Conservation (phyloP, 2,888 invertebrate species). For the Metacarcinus magister region DNA sequence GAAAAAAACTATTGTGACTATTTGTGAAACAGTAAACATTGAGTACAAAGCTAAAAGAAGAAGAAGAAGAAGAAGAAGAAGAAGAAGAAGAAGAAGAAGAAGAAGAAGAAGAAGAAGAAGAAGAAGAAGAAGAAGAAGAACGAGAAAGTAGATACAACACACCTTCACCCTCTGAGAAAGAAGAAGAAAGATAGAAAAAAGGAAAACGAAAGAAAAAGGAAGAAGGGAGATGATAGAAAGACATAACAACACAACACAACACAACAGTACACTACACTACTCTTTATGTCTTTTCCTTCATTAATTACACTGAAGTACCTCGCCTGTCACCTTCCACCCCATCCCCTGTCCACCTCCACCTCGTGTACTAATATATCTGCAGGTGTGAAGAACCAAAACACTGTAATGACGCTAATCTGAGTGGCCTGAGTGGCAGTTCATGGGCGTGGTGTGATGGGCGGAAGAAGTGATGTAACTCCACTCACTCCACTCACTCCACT, state of each 20-base stretch:
- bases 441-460: neutral
- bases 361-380: neutral
- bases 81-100: neutral
- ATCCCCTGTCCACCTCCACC: neutral
- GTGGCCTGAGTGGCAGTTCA: no score
- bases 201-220: neutral
- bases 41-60: neutral
- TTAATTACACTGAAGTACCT: neutral
- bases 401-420: neutral
- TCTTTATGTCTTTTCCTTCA: neutral
- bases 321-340: neutral
- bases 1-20: no score
- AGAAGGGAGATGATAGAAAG: neutral
- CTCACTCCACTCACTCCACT: no score
- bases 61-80: neutral
- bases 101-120: no score
- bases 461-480: neutral
- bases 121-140: neutral
- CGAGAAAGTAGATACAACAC: neutral
- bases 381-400: constrained; percentile 7
- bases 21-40: no score
- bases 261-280: neutral
- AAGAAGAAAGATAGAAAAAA: neutral
- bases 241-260: neutral
- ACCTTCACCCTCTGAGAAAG: neutral